Evolutionary conservation across 2,888 invertebrate species (phyloP), one percentile per base, ranked within the genome.

Genomic region (Lacanobia wlatinum): DNA sequence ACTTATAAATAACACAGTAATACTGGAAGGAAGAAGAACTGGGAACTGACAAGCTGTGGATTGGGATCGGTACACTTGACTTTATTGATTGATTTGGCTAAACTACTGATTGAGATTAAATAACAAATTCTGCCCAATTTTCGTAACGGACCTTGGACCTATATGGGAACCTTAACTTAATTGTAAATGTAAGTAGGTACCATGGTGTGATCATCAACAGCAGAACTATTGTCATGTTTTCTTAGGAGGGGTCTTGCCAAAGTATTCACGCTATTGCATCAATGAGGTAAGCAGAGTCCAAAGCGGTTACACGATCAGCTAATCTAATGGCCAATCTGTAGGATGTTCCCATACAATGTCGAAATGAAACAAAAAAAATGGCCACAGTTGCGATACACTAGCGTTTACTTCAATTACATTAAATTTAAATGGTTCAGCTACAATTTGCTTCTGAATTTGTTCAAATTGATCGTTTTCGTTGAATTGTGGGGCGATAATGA

Each of bases 281-380:
- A 81, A 59, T 50, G 28, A 60, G 56, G 53, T 81, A 60, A 56
- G 59, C 78, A 77, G 69, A 66, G 59, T 28, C 53, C 58, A 73
- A 66, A 67, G 28, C 23, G 28, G 64, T 70, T 63, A 55, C 77
- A 77, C 63, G 69, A 81, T 60, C 55, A 65, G 38, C 50, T 81
- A 70, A 78, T 81, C 71, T 75, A 63, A 67, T 55, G 60, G 56
- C 0, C 18, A 53, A 73, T 69, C 69, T 76, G 83, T 76, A 82
- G 83, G 83, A 83, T 77, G 80, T 82, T 82, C 82, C 74, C 82
- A 82, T 80, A 74, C 73, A 16, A 38, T 82, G 82, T 70, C n/a
- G 80, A 65, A 80, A 80, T 70, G 16, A 56, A 40, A 68, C 28
- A 28, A 83, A 80, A 82, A 38, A 79, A 82, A 73, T 70, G 52